phyloP scores from a whole-genome alignment of 2,888 invertebrate genomes.

The Aethes cnicana region DNA sequence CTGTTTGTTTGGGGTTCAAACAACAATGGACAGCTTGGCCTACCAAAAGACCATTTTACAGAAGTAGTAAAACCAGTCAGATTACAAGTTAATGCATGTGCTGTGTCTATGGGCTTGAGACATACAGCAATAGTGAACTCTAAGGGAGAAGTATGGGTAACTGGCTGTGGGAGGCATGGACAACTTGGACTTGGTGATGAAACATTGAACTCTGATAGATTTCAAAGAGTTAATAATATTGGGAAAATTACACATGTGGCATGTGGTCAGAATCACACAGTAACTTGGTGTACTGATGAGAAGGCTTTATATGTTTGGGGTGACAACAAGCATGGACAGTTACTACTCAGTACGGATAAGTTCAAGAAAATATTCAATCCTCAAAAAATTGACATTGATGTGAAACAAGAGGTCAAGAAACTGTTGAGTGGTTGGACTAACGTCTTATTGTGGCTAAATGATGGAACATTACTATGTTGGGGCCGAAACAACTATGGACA shows the following conservation, averaged over 20 bases:
- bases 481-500: slow-evolving; percentile 92
- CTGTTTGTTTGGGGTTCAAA: slow-evolving; percentile 93
- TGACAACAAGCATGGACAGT: slow-evolving; percentile 91
- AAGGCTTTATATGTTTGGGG: slow-evolving; percentile 89
- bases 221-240: slow-evolving; percentile 80
- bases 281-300: slow-evolving; percentile 78
- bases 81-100: slow-evolving; percentile 75
- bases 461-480: slow-evolving; percentile 87
- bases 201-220: slow-evolving; percentile 59
- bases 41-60: slow-evolving; percentile 75
- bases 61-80: slow-evolving; percentile 61
- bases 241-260: slow-evolving; percentile 84
- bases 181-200: slow-evolving; percentile 84
- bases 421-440: slow-evolving; percentile 91
- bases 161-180: slow-evolving; percentile 86
- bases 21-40: slow-evolving; percentile 88
- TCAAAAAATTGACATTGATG: slow-evolving; percentile 79
- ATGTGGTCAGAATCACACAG: slow-evolving; percentile 92
- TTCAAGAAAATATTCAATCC: slow-evolving; percentile 77
- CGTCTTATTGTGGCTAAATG: slow-evolving; percentile 83
- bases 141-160: slow-evolving; percentile 83
- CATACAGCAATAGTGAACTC: slow-evolving; percentile 86
- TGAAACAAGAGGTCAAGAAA: slow-evolving; percentile 79
- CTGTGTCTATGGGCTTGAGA: slow-evolving; percentile 86
- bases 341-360: slow-evolving; percentile 82